These are phyloP conservation scores for Carassius auratus DNA, from an alignment of 2,113 vertebrate species.

Conservation along the genomic window DNA sequence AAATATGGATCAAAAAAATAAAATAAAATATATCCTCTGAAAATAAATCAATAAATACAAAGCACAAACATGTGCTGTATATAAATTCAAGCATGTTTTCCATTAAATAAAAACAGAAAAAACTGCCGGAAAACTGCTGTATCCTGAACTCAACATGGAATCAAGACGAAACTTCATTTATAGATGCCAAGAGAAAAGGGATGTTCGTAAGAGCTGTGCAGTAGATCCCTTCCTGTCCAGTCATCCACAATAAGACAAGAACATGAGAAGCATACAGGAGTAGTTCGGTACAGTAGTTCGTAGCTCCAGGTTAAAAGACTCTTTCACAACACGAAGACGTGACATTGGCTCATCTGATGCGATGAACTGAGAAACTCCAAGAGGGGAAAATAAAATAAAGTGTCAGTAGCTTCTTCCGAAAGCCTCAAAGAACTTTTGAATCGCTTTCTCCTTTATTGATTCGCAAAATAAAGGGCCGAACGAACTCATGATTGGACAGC, in stretches of 20 bases:
- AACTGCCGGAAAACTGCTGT: background rate
- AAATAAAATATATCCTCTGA: constrained; percentile 31
- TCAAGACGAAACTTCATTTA: background rate
- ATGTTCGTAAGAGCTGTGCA: constrained; percentile 14
- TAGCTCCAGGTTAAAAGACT: constrained; percentile 30
- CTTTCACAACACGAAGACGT: constrained; percentile 7
- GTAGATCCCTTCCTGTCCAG: constrained; percentile 21
- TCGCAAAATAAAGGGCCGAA: constrained; percentile 47
- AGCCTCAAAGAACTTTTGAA: constrained; percentile 20
- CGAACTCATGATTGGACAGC: constrained; percentile 57
- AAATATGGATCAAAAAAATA: background rate
- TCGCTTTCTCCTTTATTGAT: constrained; percentile 26
- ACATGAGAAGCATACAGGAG: constrained; percentile 24
- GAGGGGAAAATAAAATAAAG: constrained; percentile 16
- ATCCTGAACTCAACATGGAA: background rate
- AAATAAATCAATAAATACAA: constrained; percentile 39
- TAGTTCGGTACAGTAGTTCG: constrained; percentile 14
- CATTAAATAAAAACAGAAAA: background rate
- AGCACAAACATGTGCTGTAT: background rate
- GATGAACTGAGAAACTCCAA: background rate
- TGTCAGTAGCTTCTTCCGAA: constrained; percentile 27
- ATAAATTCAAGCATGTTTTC: constrained; percentile 7
- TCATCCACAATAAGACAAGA: constrained; percentile 4
- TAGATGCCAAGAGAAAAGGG: background rate
- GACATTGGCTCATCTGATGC: background rate